Evolutionary conservation across 2,113 vertebrate genomes (phyloP), one percentile per base, ranked within the genome.

Genomic region (pig (Sus scrofa)): DNA sequence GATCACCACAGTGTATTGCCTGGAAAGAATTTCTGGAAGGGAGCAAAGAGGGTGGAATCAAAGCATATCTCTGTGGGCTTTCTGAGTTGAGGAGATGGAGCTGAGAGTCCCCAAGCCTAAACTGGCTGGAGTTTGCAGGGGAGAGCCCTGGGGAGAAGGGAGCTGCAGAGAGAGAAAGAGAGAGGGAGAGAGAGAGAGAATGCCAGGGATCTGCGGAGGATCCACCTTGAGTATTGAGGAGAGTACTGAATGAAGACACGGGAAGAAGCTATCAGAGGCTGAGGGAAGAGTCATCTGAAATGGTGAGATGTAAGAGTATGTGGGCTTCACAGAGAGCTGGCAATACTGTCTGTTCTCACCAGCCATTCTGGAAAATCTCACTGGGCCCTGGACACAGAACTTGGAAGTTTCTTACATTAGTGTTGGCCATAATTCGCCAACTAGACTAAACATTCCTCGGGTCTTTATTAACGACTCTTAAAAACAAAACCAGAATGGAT

Each of bases 401-500:
- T 65, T 12, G 34, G 15, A 58, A 79, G 10, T 1, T 2, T 13
- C 44, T 78, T 30, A 44, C 15, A n/a, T 63, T 52, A 87, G 6
- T 37, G 30, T 15, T 19, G 37, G 26, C 2, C 3, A 4, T 18
- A 32, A 30, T 32, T 58, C n/a, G 16, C 11, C 19, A 44, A 44
- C 52, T 2, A 52, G 32, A 15, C 34, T 56, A 52, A 27, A 54
- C 19, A 50, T 39, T 52, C 3, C 6, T 58, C 19, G 44, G 7
- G 16, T 62, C 37, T 32, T 82, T 54, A 73, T n/a, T 30, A 73
- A 81, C 32, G 50, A 79, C 39, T 70, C 34, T 87, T 73, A 32
- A 87, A 39, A 68, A n/a, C 62, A 90, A 90, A 81, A 58, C 50
- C 19, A 68, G n/a, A 56, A 81, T 68, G 74, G 50, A 37, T 37